Evolutionary conservation across 2,888 invertebrate species (phyloP).

Genomic region (Hermaeophaga mercurialis): DNA sequence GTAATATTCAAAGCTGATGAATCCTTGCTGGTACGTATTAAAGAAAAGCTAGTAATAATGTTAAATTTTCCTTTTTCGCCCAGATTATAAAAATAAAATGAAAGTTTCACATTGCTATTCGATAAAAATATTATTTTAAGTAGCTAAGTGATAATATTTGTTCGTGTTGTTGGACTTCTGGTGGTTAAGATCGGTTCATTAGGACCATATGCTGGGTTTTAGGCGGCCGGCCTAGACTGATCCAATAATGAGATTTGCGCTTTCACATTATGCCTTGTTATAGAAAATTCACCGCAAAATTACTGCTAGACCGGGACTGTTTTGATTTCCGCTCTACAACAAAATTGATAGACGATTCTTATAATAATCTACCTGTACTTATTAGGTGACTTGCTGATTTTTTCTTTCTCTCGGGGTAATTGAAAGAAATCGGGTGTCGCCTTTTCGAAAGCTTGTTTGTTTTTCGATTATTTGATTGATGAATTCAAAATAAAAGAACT

Average conservation of each 20-base stretch:
- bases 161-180: too few species aligned
- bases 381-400: constrained; percentile 38
- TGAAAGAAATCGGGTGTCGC: constrained; percentile 26
- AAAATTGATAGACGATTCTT: constrained; percentile 46
- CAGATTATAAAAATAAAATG: too few species aligned
- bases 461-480: constrained; percentile 20
- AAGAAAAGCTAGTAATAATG: too few species aligned
- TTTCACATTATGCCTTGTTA: constrained; percentile 49
- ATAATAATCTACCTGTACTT: constrained; percentile 34
- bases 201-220: neutral
- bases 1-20: too few species aligned
- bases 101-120: too few species aligned
- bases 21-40: too few species aligned
- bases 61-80: too few species aligned
- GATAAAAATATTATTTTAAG: too few species aligned
- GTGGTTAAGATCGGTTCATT: neutral
- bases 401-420: constrained; percentile 24
- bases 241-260: constrained; percentile 44
- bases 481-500: constrained; percentile 6
- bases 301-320: constrained; percentile 46
- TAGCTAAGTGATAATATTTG: too few species aligned
- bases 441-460: constrained; percentile 21
- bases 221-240: constrained; percentile 15
- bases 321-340: constrained; percentile 39
- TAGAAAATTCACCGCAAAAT: constrained; percentile 50